Base-by-base conservation (phyloP, 2,113 vertebrate genomes). In the human (Homo sapiens) region DNA sequence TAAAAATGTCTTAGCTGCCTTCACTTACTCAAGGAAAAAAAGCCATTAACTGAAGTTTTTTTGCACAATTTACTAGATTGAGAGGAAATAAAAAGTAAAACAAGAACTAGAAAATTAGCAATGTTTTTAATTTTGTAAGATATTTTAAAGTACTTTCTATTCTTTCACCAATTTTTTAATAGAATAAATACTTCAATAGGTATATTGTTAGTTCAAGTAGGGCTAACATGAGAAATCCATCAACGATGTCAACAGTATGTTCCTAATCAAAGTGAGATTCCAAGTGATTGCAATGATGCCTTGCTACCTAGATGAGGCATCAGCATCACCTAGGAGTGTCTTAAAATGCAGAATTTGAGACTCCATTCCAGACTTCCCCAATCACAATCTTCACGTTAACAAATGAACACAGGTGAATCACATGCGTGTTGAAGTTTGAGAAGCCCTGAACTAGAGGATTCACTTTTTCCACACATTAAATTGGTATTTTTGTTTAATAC, bases 1-100 rank as follows among this genome's bases (percentile, higher is more conserved):
- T 84, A 23, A 64, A 93, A 93, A 80, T 45, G 8, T 92, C 64
- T 81, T n/a, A 76, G 48, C 89, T 79, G 27, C 70, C n/a, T 95
- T 76, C 59, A 76, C 66, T 43, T 64, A 48, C 22, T 81, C 11
- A 76, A 95, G 55, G 48, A 57, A 79, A 84, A 57, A 73, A 95
- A 66, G 8, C 0, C 64, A 64, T 38, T 73, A 48, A 35, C 23
- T 68, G 30, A 40, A 78, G 16, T 75, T 68, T 89, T 80, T 64
- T 91, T 17, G 25, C 5, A 75, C 57, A 76, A 61, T 35, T 87
- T 66, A n/a, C 68, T 87, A 90, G 68, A 61, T 92, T 61, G 61
- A 64, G 61, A 32, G 9, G 1, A 40, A 73, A 66, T 59, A 86
- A 82, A 97, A 79, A 81, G 5, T 55, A 92, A 89, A 81, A 55